A percentile compares a stretch with the other conserved stretches of the same genome.
These are phyloP conservation scores for Napeogenes sylphis DNA, from an alignment of 2,888 invertebrate genomes.

Conservation along the genomic window DNA sequence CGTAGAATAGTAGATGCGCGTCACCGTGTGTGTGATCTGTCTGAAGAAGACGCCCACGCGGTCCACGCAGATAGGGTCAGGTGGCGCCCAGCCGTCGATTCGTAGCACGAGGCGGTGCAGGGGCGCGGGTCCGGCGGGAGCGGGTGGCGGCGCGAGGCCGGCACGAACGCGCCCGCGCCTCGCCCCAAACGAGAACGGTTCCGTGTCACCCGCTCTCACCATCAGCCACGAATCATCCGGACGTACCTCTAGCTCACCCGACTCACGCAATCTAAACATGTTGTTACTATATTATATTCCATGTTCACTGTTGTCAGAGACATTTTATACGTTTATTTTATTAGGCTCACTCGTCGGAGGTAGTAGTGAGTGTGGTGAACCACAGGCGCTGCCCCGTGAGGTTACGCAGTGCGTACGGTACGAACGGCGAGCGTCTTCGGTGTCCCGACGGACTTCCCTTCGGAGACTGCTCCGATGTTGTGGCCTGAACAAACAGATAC, in stretches of 20 bases:
- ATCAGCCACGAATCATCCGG: slow-evolving; percentile 82
- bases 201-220: slow-evolving; percentile 85
- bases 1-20: neutral
- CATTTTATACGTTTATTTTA: neutral
- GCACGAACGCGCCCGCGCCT: slow-evolving; percentile 82
- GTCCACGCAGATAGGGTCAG: slow-evolving; percentile 95
- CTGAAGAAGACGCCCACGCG: slow-evolving; percentile 96
- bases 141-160: slow-evolving; percentile 78
- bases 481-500: slow-evolving; percentile 7
- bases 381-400: slow-evolving; percentile 91
- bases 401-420: slow-evolving; percentile 96
- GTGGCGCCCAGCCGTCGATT: slow-evolving; percentile 92
- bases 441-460: slow-evolving; percentile 79
- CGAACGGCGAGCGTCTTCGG: slow-evolving; percentile 90
- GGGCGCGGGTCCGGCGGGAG: slow-evolving; percentile 84
- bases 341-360: slow-evolving; percentile 76
- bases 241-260: slow-evolving; percentile 39
- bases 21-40: slow-evolving; percentile 60
- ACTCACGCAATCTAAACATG: slow-evolving; percentile 44
- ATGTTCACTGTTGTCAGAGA: neutral
- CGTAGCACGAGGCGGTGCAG: slow-evolving; percentile 93
- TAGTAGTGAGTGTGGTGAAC: slow-evolving; percentile 90
- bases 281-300: neutral
- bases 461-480: slow-evolving; percentile 55
- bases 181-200: slow-evolving; percentile 91